Evolutionary conservation across 1,140 invertebrate genomes (phyloP).

Genomic region (Ceratosolen fusciceps): DNA sequence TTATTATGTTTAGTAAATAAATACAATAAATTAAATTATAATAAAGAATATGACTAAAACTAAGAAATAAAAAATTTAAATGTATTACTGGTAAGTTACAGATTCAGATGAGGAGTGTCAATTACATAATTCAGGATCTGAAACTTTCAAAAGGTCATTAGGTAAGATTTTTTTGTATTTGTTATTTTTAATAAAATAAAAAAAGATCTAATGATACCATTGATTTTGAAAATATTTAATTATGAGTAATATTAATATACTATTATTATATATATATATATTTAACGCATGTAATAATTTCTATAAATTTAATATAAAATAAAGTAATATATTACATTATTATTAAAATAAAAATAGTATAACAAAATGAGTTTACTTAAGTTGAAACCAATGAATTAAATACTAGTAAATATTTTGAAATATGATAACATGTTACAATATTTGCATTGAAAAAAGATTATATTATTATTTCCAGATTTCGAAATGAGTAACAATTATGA

Average conservation of each 20-base stretch:
- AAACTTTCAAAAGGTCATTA: constrained; percentile 71
- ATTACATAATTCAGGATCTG: constrained; percentile 65
- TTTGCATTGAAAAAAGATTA: not conserved
- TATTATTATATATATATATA: not conserved
- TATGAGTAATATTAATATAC: no score
- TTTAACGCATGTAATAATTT: no score
- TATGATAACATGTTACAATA: not conserved
- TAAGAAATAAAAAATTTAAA: no score
- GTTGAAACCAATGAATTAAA: no score
- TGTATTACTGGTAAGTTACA: constrained; percentile 64
- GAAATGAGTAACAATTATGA: constrained; percentile 73
- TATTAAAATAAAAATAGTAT: not conserved
- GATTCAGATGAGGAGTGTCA: constrained; percentile 74
- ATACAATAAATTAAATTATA: no score
- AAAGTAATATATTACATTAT: not conserved
- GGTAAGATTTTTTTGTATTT: constrained; percentile 63
- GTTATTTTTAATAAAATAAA: not conserved
- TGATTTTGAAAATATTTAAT: no score
- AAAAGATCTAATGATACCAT: not conserved
- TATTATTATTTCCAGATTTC: constrained; percentile 61
- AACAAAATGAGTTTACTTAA: not conserved
- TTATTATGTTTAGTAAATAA: no score
- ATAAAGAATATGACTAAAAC: no score
- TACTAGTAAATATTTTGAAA: not conserved
- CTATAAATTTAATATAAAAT: no score